Evolutionary conservation across 1,140 invertebrate genomes (phyloP).

Genomic region (Penaeus japonicus): DNA sequence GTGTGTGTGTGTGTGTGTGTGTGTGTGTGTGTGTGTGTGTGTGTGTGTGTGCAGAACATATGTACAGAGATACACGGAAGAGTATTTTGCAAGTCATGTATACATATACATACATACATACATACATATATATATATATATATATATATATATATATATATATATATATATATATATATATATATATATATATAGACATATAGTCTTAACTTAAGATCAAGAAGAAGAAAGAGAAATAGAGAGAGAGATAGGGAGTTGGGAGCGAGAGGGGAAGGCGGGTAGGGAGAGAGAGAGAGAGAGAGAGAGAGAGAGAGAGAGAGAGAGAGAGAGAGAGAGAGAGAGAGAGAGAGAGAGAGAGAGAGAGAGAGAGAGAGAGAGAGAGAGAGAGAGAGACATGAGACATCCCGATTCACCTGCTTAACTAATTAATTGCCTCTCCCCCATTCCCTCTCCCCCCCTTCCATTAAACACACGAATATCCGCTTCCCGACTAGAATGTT

Average conservation of each 20-base stretch:
- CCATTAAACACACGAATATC: too few relatives aligned
- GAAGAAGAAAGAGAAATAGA: background rate
- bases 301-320: background rate
- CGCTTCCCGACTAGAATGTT: background rate
- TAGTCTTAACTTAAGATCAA: background rate
- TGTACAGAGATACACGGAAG: too few relatives aligned
- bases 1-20: constrained; percentile 28
- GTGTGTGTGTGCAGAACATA: background rate
- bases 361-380: background rate
- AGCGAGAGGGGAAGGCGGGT: too few relatives aligned
- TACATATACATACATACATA: too few relatives aligned
- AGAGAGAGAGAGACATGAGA: background rate
- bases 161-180: too few relatives aligned
- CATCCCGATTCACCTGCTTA: background rate
- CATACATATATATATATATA: too few relatives aligned
- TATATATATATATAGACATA: too few relatives aligned
- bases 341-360: background rate
- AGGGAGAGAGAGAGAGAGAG: constrained; percentile 31
- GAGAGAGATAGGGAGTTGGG: constrained; percentile 25
- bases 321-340: background rate
- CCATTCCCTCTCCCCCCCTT: background rate
- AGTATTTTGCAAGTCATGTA: too few relatives aligned
- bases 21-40: constrained; percentile 21
- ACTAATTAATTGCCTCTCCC: background rate
- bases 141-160: too few relatives aligned